A percentile compares a stretch with the other conserved stretches of the same genome.
These are phyloP conservation scores for Calonectris borealis DNA, from an alignment of 2,113 vertebrate species.

Conservation along the genomic window DNA sequence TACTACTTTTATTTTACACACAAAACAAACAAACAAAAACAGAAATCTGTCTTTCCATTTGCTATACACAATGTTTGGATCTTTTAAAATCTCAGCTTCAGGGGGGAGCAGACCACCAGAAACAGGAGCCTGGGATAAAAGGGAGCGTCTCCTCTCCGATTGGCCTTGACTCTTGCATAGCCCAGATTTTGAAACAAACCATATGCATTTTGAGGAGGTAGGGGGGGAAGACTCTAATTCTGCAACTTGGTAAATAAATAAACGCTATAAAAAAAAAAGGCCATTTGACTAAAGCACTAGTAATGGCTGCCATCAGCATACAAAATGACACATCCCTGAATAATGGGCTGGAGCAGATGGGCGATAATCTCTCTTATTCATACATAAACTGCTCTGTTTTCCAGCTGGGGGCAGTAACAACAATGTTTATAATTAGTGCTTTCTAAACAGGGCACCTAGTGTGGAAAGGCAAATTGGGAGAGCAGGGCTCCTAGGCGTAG, in stretches of 20 bases:
- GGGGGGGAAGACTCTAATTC: neutral
- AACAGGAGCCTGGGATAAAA: neutral
- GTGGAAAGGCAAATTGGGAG: constrained; percentile 66
- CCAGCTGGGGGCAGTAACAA: constrained; percentile 80
- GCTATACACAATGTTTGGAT: neutral
- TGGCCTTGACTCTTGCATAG: constrained; percentile 55
- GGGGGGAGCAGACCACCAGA: neutral
- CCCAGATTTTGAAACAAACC: neutral
- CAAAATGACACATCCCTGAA: constrained; percentile 69
- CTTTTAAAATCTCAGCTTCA: neutral
- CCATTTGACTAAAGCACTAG: constrained; percentile 56
- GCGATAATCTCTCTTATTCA: constrained; percentile 72
- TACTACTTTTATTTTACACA: neutral
- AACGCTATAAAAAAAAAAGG: neutral
- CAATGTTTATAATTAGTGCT: constrained; percentile 69
- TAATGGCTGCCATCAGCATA: constrained; percentile 64
- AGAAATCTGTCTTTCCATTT: neutral
- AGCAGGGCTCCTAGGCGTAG: constrained; percentile 19
- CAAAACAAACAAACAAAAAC: no score
- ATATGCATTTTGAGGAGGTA: neutral
- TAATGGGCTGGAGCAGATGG: constrained; percentile 77
- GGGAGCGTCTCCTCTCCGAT: neutral
- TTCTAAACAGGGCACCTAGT: constrained; percentile 61
- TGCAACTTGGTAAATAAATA: constrained; percentile 55
- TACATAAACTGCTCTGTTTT: constrained; percentile 73